A percentile compares a stretch with the other conserved stretches of the same genome.
These are phyloP conservation scores for Polyploca ridens DNA, from an alignment of 2,888 invertebrate genomes.

Conservation along the genomic window DNA sequence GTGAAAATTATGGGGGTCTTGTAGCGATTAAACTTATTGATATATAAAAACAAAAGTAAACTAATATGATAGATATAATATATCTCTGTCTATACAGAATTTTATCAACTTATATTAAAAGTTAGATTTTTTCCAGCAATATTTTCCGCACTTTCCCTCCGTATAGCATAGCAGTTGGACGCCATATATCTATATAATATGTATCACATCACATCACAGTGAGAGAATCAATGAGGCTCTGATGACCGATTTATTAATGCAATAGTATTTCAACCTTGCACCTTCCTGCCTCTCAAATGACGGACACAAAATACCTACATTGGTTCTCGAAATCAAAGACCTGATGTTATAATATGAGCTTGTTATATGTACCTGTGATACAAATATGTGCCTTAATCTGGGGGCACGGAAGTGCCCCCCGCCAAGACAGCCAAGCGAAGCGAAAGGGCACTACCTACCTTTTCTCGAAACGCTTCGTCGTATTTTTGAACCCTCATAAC, in stretches of 20 bases:
- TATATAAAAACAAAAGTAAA: background rate
- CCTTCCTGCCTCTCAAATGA: slow-evolving; percentile 2
- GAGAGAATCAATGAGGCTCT: background rate
- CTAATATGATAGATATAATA: background rate
- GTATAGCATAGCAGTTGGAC: no score
- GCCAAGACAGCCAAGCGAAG: no score
- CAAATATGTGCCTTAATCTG: background rate
- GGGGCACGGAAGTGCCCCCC: no score
- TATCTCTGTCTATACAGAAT: no score
- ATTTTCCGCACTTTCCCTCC: no score
- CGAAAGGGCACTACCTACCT: no score
- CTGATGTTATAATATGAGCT: background rate
- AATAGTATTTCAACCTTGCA: background rate
- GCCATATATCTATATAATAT: background rate
- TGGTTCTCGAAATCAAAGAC: slow-evolving; percentile 5
- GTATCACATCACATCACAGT: background rate
- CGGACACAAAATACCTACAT: slow-evolving; percentile 3
- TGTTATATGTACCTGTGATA: background rate
- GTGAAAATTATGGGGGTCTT: no score
- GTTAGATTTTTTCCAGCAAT: no score
- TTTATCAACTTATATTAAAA: no score
- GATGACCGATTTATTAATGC: background rate
- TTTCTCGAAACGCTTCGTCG: no score
- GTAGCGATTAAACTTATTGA: background rate
- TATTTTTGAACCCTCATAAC: no score